These are phyloP conservation scores for Hypselothyrea guttata DNA, from an alignment of 2,888 invertebrate species.

Conservation along the genomic window DNA sequence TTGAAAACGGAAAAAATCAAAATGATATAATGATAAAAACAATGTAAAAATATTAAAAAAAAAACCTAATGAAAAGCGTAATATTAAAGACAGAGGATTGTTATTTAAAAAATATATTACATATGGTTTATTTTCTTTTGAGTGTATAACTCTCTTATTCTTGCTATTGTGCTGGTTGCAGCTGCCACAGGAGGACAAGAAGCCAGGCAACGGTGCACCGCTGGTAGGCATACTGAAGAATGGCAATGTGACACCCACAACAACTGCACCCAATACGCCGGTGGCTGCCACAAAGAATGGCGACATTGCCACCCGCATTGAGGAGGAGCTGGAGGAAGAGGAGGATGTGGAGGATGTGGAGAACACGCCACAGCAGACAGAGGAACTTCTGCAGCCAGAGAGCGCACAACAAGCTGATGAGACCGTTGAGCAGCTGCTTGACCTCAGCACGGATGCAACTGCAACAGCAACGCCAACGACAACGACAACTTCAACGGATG, in stretches of 20 bases:
- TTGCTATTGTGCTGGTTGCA: conserved; percentile 39
- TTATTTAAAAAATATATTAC: no score
- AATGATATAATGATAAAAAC: no score
- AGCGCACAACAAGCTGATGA: conserved; percentile 17
- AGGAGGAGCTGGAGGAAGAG: conserved; percentile 62
- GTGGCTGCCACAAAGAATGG: conserved; percentile 60
- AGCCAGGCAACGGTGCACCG: conserved; percentile 77
- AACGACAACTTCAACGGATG: conserved; percentile 51
- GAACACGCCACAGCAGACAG: conserved; percentile 4
- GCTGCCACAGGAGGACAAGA: conserved; percentile 81
- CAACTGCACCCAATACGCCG: conserved; percentile 48
- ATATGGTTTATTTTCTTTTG: no score
- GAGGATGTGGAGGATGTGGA: conserved; percentile 66
- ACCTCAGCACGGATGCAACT: conserved; percentile 26
- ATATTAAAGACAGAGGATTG: no score
- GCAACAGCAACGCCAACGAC: conserved; percentile 43
- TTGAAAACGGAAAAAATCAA: no score
- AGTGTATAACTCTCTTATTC: no score
- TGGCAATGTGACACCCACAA: conserved; percentile 69
- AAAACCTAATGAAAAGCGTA: no score
- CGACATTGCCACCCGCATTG: conserved; percentile 59
- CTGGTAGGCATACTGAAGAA: conserved; percentile 82
- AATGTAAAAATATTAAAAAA: no score
- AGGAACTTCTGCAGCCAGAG: conserved; percentile 25
- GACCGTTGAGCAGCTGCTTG: conserved; percentile 31